Evolutionary conservation across 2,888 invertebrate species (phyloP).

Genomic region (Gryllus longicercus): DNA sequence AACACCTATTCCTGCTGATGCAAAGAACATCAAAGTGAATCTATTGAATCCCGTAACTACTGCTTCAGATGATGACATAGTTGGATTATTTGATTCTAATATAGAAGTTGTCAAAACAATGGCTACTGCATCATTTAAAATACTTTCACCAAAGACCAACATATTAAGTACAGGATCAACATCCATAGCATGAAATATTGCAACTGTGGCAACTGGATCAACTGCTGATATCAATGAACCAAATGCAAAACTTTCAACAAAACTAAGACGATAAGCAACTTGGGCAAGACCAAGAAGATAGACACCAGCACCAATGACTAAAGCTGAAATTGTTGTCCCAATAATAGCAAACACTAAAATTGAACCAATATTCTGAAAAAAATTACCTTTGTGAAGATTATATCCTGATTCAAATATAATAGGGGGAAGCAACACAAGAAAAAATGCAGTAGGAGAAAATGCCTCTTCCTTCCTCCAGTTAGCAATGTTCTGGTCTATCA

Average conservation of each 20-base stretch:
- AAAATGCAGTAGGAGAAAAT: conserved; percentile 97
- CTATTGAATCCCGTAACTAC: conserved; percentile 82
- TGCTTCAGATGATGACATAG: conserved; percentile 70
- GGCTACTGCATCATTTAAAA: conserved; percentile 96
- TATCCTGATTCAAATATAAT: conserved; percentile 99
- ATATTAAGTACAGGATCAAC: conserved; percentile 97
- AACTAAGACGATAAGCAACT: conserved; percentile 85
- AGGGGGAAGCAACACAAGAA: conserved; percentile 91
- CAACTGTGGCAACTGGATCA: conserved; percentile 97
- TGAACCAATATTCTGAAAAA: conserved; percentile 97
- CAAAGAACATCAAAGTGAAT: conserved; percentile 97
- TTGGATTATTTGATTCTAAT: conserved; percentile 65
- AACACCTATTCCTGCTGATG: conserved; percentile 94
- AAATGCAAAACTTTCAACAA: conserved; percentile 98
- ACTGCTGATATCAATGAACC: conserved; percentile 97
- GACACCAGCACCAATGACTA: conserved; percentile 94
- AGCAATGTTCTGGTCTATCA: conserved; percentile 83
- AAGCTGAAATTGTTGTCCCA: conserved; percentile 94
- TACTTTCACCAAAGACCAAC: conserved; percentile 94
- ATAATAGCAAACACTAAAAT: conserved; percentile 96
- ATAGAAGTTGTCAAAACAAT: conserved; percentile 94
- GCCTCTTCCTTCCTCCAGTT: conserved; percentile 98
- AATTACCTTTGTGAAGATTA: conserved; percentile 95
- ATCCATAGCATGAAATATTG: conserved; percentile 96
- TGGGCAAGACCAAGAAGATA: conserved; percentile 89